Percentiles rank a stretch among this genome's conserved stretches.
phyloP scores from a whole-genome alignment of 2,888 invertebrate genomes.

The Cataglyphis albicans region DNA sequence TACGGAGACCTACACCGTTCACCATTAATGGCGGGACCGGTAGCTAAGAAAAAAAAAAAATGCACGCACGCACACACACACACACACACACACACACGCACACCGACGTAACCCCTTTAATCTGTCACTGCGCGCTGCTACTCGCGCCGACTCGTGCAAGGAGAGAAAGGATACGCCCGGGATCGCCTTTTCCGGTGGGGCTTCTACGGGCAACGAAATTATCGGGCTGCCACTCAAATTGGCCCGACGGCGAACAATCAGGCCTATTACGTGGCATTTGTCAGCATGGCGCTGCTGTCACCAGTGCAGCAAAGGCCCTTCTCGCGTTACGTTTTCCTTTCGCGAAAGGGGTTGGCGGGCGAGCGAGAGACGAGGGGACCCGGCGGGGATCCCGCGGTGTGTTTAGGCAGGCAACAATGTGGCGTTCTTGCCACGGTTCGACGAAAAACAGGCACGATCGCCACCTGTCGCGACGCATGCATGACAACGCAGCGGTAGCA shows the following conservation, averaged over 20 bases:
- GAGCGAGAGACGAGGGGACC: constrained; percentile 32
- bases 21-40: constrained; percentile 56
- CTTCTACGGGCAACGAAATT: constrained; percentile 79
- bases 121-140: constrained; percentile 31
- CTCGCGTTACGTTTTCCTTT: constrained; percentile 71
- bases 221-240: constrained; percentile 85
- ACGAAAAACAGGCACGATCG: constrained; percentile 54
- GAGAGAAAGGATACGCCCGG: constrained; percentile 65
- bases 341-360: constrained; percentile 57
- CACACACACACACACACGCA: constrained; percentile 22
- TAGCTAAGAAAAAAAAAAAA: constrained; percentile 41
- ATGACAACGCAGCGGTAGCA: constrained; percentile 36
- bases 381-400: constrained; percentile 48
- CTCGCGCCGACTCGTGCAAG: constrained; percentile 63
- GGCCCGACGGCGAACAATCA: constrained; percentile 85
- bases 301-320: constrained; percentile 51
- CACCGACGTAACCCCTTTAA: constrained; percentile 64
- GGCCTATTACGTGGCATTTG: constrained; percentile 85
- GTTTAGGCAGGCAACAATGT: constrained; percentile 70
- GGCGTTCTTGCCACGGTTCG: constrained; percentile 58
- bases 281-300: constrained; percentile 76
- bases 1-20: constrained; percentile 64
- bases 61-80: neutral
- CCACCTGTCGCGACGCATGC: constrained; percentile 67
- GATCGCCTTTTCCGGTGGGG: constrained; percentile 77